Evolutionary conservation across 2,888 invertebrate species (phyloP).

Genomic region (Glyphotaelius pellucidus): DNA sequence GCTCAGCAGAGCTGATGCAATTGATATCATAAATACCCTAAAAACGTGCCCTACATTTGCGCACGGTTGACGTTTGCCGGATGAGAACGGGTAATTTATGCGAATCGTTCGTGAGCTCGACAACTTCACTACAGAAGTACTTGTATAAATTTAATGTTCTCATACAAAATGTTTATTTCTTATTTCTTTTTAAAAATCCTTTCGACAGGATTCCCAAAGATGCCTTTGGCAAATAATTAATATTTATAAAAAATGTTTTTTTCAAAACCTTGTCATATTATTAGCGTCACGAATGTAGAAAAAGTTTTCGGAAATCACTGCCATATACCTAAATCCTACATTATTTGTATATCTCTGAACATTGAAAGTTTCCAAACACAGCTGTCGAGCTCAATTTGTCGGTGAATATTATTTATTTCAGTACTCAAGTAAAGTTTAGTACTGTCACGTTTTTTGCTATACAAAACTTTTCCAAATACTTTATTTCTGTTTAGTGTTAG

Average conservation of each 20-base stretch:
- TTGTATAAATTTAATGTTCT: neutral
- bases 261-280: neutral
- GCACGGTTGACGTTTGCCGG: neutral
- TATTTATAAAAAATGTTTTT: no score
- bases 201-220: neutral
- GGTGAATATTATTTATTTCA: neutral
- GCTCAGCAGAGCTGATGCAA: neutral
- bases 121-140: neutral
- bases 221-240: neutral
- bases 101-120: neutral
- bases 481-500: neutral
- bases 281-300: neutral
- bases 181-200: no score
- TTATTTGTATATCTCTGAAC: neutral
- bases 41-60: neutral
- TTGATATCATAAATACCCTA: neutral
- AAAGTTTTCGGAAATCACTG: neutral
- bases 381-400: neutral
- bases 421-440: neutral
- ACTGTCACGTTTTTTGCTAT: constrained; percentile 2
- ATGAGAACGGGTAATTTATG: neutral
- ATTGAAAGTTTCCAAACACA: neutral
- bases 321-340: neutral
- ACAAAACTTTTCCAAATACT: neutral
- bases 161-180: no score